phyloP scores from a whole-genome alignment of 2,113 vertebrate species.

The Dicentrarchus labrax region DNA sequence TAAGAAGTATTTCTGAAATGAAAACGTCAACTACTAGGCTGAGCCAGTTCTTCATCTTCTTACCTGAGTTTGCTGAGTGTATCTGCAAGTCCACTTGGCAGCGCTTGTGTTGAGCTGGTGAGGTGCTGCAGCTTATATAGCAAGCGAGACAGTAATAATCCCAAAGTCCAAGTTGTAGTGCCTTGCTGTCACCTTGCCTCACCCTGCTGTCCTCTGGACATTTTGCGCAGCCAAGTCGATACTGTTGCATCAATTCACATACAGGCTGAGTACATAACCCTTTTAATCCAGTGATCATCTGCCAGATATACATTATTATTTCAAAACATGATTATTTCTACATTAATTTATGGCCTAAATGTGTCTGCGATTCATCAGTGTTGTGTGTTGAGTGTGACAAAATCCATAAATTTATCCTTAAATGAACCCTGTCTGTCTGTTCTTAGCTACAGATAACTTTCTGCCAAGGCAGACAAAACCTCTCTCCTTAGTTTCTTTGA shows the following conservation, averaged over 20 bases:
- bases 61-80: slow-evolving; percentile 64
- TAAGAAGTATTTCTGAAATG: neutral
- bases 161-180: slow-evolving; percentile 79
- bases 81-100: slow-evolving; percentile 55
- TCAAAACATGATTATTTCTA: neutral
- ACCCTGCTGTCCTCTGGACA: slow-evolving; percentile 50
- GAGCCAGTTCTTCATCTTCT: neutral
- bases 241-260: neutral
- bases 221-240: neutral
- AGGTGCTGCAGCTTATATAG: slow-evolving; percentile 74
- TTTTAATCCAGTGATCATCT: neutral
- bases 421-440: slow-evolving; percentile 4
- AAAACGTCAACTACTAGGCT: neutral
- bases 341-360: neutral
- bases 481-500: slow-evolving; percentile 16
- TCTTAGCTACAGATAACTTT: slow-evolving; percentile 2
- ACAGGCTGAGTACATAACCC: neutral
- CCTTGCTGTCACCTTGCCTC: slow-evolving; percentile 71
- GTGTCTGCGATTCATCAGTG: neutral
- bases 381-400: neutral
- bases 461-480: neutral
- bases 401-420: neutral
- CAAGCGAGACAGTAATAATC: slow-evolving; percentile 53
- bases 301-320: too few species aligned
- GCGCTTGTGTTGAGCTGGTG: slow-evolving; percentile 47